Evolutionary conservation across 2,888 invertebrate genomes (phyloP), one percentile per base, ranked within the genome.

Genomic region (Oxytorus armatus): DNA sequence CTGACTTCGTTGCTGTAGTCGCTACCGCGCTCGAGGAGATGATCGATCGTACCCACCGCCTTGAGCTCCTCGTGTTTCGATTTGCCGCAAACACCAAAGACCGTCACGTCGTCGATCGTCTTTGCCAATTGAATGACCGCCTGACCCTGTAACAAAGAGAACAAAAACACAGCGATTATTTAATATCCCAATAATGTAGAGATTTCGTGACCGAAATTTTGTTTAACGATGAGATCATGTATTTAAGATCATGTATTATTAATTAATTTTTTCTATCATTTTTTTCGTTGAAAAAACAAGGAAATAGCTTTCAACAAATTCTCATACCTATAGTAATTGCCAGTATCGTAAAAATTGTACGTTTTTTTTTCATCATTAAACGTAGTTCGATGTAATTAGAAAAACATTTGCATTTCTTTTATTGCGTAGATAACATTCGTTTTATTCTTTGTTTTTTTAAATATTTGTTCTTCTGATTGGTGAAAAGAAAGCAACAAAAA

Each of bases 51-150:
- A 87, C 94, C 94, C 84, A 94, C 94, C 23, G 94, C 93, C 90
- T 96, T 96, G 83, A 97, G 93, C n/a, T 95, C 94, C 89, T 97
- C 97, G 90, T 97, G 97, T 92, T 97, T 97, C 89, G 93, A 93
- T 92, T 96, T 95, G 65, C 97, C 96, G 90, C 97, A 97, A 1
- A 97, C 96, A 29, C 97, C 97, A 91, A 96, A 96, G 68, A 97
- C 94, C 10, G 95, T 96, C 55, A 97, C 96, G 87, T 96, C 95
- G 25, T 95, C 94, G 63, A 97, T 95, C 0, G 96, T 96, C 92
- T 95, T 95, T 77, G 96, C 95, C 83, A 97, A 93, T 92, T 97
- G 97, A 36, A 95, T 95, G 25, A 97, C 94, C 0, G 97, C 97
- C 93, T 96, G 96, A 57, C 97, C 97, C 97, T 97, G 91, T 33